Evolutionary conservation across 2,797 vertebrate species (phyloP).

Genomic region (Staurois parvus): DNA sequence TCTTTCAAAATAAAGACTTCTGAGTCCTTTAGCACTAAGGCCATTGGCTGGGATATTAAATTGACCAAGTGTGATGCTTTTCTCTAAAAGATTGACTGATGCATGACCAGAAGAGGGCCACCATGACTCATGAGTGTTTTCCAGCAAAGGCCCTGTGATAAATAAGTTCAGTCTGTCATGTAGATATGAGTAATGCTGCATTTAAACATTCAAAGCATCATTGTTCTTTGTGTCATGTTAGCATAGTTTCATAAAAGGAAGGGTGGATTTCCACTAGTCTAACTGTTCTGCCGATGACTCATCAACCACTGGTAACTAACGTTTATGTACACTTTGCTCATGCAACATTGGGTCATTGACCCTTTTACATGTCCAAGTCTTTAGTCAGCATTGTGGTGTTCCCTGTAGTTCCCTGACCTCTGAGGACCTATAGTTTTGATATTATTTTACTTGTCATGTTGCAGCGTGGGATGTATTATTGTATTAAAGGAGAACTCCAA

Average conservation of each 20-base stretch:
- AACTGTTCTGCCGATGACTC: conserved; percentile 15
- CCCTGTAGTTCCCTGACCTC: background rate
- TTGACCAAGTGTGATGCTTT: background rate
- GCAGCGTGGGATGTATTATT: background rate
- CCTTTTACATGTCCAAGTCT: background rate
- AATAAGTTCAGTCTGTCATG: too few species aligned
- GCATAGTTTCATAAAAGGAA: conserved; percentile 7
- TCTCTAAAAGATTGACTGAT: background rate
- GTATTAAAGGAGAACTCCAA: background rate
- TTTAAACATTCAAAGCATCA: too few species aligned
- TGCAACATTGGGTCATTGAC: conserved; percentile 12
- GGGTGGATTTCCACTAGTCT: background rate
- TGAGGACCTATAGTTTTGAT: background rate
- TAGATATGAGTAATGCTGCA: background rate
- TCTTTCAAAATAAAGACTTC: conserved; percentile 48
- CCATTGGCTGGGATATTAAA: conserved; percentile 41
- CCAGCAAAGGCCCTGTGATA: background rate
- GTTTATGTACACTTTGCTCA: background rate
- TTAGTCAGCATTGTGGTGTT: conserved; percentile 6
- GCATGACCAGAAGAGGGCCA: conserved; percentile 23
- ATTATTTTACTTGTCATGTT: background rate
- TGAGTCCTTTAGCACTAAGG: conserved; percentile 46
- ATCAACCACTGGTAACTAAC: background rate
- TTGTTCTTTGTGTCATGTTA: background rate
- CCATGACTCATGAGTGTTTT: background rate